Conservation (phyloP, 2,888 invertebrate genomes). For the Siphlonurus alternatus region DNA sequence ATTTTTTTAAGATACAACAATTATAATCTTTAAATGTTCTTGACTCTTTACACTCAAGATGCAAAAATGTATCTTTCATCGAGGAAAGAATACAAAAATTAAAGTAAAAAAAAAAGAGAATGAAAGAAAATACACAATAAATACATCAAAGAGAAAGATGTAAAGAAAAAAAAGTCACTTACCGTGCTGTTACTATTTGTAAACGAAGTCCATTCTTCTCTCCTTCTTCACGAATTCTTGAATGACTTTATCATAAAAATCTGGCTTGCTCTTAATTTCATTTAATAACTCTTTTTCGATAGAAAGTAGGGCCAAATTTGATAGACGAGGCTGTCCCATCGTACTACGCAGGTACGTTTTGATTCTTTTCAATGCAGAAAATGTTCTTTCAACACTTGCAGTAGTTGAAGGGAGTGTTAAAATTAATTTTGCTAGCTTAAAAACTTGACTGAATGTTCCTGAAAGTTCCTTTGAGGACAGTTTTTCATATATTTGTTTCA, state of each 20-base stretch:
- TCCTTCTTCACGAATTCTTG: constrained; percentile 14
- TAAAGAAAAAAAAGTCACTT: too few relatives aligned
- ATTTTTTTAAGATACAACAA: too few relatives aligned
- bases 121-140: too few relatives aligned
- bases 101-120: too few relatives aligned
- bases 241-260: constrained; percentile 15
- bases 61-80: too few relatives aligned
- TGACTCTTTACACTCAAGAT: too few relatives aligned
- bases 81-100: too few relatives aligned
- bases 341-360: constrained; percentile 12
- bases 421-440: constrained; percentile 11
- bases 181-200: too few relatives aligned
- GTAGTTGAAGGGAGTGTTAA: constrained; percentile 12
- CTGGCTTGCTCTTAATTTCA: constrained; percentile 9
- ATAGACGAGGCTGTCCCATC: constrained; percentile 10
- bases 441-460: constrained; percentile 9
- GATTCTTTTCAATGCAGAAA: constrained; percentile 10
- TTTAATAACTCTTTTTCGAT: constrained; percentile 13
- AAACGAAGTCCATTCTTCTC: constrained; percentile 11
- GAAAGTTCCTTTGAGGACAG: background rate
- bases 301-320: constrained; percentile 11
- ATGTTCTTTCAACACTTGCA: constrained; percentile 5
- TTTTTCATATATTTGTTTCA: background rate
- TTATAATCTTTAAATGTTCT: too few relatives aligned
- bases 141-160: too few relatives aligned